phyloP scores from a whole-genome alignment of 1,140 invertebrate species.

The Bombus sibiricus region DNA sequence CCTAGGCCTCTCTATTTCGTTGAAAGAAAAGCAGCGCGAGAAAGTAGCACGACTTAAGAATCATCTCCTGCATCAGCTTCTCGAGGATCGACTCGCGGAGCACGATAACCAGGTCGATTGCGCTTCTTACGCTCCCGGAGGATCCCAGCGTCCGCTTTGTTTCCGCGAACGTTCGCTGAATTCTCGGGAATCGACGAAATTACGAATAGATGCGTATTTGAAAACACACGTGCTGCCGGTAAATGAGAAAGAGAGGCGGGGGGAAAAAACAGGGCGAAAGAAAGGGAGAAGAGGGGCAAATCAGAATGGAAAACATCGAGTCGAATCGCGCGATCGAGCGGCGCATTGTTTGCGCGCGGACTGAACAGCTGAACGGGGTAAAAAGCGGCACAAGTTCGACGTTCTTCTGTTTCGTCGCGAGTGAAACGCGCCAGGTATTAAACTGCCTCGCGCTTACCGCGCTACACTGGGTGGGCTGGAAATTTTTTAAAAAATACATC shows the following conservation, averaged over 20 bases:
- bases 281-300: neutral
- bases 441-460: neutral
- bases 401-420: neutral
- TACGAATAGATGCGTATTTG: slow-evolving; percentile 17
- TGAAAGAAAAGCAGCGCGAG: neutral
- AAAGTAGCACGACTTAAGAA: neutral
- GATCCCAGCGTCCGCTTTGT: neutral
- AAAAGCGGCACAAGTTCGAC: neutral
- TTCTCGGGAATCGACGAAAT: slow-evolving; percentile 1
- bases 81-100: neutral
- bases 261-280: neutral
- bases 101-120: slow-evolving; percentile 17
- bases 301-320: slow-evolving; percentile 6
- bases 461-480: neutral
- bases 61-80: neutral
- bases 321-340: neutral
- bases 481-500: neutral
- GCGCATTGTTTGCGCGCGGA: neutral
- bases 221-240: neutral
- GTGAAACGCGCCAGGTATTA: neutral
- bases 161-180: slow-evolving; percentile 2
- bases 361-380: neutral
- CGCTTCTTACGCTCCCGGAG: slow-evolving; percentile 12
- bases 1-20: neutral
- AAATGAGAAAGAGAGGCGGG: neutral